phyloP scores from a whole-genome alignment of 1,140 invertebrate species.

The Pseudomyrmex concolor region DNA sequence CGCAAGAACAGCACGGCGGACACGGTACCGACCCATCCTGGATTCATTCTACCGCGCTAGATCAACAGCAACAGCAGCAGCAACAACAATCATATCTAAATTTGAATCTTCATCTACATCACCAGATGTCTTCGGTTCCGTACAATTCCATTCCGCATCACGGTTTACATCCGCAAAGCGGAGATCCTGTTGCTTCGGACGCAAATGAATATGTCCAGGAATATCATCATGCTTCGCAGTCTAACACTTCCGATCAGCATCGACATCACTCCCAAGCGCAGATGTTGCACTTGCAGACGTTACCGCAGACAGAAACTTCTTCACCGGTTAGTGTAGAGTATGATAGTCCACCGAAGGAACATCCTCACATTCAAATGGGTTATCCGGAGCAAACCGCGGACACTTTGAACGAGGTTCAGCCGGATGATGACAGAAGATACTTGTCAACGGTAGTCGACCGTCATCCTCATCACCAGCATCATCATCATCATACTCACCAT shows the following conservation, averaged over 20 bases:
- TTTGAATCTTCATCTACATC: slow-evolving; percentile 83
- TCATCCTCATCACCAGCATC: slow-evolving; percentile 74
- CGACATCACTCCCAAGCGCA: slow-evolving; percentile 68
- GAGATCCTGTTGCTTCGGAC: slow-evolving; percentile 62
- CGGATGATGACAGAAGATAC: slow-evolving; percentile 77
- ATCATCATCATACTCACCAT: slow-evolving; percentile 74
- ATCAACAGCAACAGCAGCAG: slow-evolving; percentile 77
- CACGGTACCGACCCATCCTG: slow-evolving; percentile 79
- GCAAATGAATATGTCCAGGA: slow-evolving; percentile 74
- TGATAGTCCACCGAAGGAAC: slow-evolving; percentile 75
- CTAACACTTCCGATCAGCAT: slow-evolving; percentile 73
- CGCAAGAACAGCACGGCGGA: slow-evolving; percentile 75
- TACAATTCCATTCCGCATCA: slow-evolving; percentile 70
- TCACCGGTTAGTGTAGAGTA: slow-evolving; percentile 77
- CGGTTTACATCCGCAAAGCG: slow-evolving; percentile 70
- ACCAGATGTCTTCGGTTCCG: slow-evolving; percentile 78
- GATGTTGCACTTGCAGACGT: slow-evolving; percentile 75
- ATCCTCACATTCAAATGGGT: slow-evolving; percentile 73
- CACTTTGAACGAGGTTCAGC: slow-evolving; percentile 70
- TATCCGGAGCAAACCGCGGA: slow-evolving; percentile 76
- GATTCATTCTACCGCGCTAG: slow-evolving; percentile 78
- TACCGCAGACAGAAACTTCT: slow-evolving; percentile 70
- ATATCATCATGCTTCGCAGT: slow-evolving; percentile 72
- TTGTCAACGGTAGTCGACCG: slow-evolving; percentile 75
- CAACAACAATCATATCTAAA: slow-evolving; percentile 83